Evolutionary conservation across 2,888 invertebrate genomes (phyloP), one percentile per base, ranked within the genome.

Genomic region (Drosophila hamatofila): DNA sequence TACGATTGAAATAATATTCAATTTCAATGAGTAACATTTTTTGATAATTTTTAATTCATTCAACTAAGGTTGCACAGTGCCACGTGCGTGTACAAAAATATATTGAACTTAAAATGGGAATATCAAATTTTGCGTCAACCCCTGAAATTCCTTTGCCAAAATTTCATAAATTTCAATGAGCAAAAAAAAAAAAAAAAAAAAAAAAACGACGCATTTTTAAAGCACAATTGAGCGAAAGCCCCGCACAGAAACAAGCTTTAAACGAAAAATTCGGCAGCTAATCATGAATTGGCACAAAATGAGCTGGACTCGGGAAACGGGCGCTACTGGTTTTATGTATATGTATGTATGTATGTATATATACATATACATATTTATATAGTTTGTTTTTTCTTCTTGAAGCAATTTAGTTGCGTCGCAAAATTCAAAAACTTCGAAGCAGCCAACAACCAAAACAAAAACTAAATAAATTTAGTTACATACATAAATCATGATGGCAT

Each of bases 261-360:
- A 23, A 11, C 49, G 23, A 37, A 54, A 37, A 23, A 55, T 57
- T 78, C 41, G 57, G 23, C 44, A 14, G 59, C 72, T 82, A 82
- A 80, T 80, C 76, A 57, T 82, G 76, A 82, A 67, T 82, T 72
- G 54, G 80, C 80, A 72, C 37, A 82, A 75, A 79, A 48, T 48
- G 68, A 68, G 46, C 44, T 27, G 44, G 35, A 41, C 49, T 39
- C 55, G 71, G 63, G 49, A 63, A 67, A 41, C 68, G 59, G 52
- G 57, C 64, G 71, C 80, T 75, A 60, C 65, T 78, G 65, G 79
- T 69, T 77, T 59, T 49, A 46, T 2, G 25, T 39, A 23, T 3
- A 23, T 44, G 23, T 5, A 44, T 23, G 23, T 3, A 21, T 12
- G 7, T 8, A 12, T 41, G 14, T 55, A 37, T 33, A 5, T 23